These are phyloP conservation scores for Orestias chungarensis DNA, from an alignment of 2,797 vertebrate genomes.

Conservation along the genomic window DNA sequence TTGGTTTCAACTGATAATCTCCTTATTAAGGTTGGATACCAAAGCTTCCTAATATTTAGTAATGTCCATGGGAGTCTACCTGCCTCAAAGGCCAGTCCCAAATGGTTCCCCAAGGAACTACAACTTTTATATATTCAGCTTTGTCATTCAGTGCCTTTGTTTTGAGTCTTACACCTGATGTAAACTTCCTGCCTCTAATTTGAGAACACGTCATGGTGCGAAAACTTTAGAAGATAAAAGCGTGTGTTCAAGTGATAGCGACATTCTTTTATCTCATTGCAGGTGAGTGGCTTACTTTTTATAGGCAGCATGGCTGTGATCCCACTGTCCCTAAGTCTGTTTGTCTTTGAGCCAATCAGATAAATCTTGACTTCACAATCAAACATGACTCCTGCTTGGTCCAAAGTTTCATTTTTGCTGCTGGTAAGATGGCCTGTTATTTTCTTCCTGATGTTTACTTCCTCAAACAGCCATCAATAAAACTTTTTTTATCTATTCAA, in stretches of 20 bases:
- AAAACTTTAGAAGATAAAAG: neutral
- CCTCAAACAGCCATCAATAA: constrained; percentile 67
- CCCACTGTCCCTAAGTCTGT: constrained; percentile 8
- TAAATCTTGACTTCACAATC: constrained; percentile 25
- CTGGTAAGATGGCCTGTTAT: constrained; percentile 72
- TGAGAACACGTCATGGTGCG: neutral
- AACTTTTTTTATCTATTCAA: constrained; percentile 14
- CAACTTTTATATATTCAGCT: neutral
- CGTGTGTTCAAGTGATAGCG: neutral
- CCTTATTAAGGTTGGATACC: too few species aligned
- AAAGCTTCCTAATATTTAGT: neutral
- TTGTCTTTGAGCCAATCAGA: constrained; percentile 28
- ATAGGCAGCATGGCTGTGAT: neutral
- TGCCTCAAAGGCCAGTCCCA: neutral
- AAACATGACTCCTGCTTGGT: constrained; percentile 42
- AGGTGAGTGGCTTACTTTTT: constrained; percentile 3
- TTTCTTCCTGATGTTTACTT: constrained; percentile 79
- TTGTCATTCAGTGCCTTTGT: neutral
- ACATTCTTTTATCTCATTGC: constrained; percentile 1
- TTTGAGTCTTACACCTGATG: neutral
- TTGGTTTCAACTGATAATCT: too few species aligned
- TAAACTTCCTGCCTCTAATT: neutral
- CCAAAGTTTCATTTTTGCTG: constrained; percentile 73
- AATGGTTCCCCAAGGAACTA: neutral
- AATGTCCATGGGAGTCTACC: neutral